A percentile compares a stretch with the other conserved stretches of the same genome.
phyloP scores from a whole-genome alignment of 2,113 vertebrate species.

The Poecilia latipinna region DNA sequence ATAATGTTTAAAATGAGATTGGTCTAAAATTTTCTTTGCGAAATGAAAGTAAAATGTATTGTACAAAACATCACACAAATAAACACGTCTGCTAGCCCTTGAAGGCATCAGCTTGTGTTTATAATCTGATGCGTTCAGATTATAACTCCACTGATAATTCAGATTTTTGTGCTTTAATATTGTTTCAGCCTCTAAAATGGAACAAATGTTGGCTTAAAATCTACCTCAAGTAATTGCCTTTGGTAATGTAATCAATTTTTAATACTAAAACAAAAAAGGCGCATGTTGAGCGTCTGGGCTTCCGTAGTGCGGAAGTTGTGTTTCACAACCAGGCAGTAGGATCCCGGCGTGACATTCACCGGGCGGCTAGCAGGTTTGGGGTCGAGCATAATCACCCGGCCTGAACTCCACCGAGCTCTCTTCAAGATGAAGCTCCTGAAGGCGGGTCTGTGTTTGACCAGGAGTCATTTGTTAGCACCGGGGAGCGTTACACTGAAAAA shows the following conservation, averaged over 20 bases:
- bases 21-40: too few relatives aligned
- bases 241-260: not conserved
- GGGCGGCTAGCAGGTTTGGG: slow-evolving; percentile 36
- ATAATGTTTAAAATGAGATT: too few relatives aligned
- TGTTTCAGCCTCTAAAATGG: not conserved
- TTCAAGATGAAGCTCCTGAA: slow-evolving; percentile 75
- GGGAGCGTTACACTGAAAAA: slow-evolving; percentile 67
- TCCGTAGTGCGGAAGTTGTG: slow-evolving; percentile 70
- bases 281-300: slow-evolving; percentile 14
- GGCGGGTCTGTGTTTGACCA: slow-evolving; percentile 63
- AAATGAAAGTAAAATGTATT: too few relatives aligned
- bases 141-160: not conserved
- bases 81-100: too few relatives aligned
- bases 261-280: not conserved
- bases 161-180: not conserved
- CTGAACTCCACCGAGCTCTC: not conserved
- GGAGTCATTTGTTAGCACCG: slow-evolving; percentile 46
- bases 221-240: not conserved
- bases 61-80: too few relatives aligned
- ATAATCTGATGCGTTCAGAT: too few relatives aligned
- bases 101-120: too few relatives aligned
- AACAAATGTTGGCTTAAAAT: not conserved
- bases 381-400: slow-evolving; percentile 11
- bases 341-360: slow-evolving; percentile 81
- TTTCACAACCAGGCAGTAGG: slow-evolving; percentile 27